These are phyloP conservation scores for Fulica atra DNA, from an alignment of 2,113 vertebrate genomes.

Conservation along the genomic window DNA sequence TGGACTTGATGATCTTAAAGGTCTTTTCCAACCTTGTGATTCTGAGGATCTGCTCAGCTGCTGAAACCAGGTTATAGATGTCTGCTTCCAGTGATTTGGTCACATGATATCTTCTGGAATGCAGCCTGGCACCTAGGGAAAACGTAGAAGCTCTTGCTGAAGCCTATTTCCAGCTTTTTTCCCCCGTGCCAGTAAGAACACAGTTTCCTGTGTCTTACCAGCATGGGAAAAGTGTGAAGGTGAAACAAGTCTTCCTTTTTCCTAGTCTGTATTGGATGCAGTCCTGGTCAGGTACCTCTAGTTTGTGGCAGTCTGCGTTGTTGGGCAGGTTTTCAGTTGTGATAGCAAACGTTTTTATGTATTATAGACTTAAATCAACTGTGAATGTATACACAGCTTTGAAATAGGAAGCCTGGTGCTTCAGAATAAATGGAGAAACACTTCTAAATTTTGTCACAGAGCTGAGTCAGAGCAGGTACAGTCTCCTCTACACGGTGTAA, in stretches of 20 bases:
- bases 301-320: background rate
- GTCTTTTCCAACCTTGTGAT: too few relatives aligned
- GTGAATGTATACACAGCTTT: accelerated
- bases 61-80: background rate
- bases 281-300: background rate
- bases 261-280: background rate
- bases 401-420: background rate
- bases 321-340: background rate
- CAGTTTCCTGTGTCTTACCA: background rate
- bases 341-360: background rate
- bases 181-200: background rate
- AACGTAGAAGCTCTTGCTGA: background rate
- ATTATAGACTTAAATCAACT: background rate
- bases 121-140: background rate
- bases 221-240: background rate
- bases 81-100: background rate
- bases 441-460: background rate
- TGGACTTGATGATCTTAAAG: too few relatives aligned
- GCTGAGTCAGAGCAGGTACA: background rate
- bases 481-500: background rate
- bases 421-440: background rate
- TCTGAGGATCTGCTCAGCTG: background rate
- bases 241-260: background rate
- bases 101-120: background rate
- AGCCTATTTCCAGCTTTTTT: background rate